Evolutionary conservation across 2,113 vertebrate species (phyloP).

Genomic region (Caranx ignobilis): DNA sequence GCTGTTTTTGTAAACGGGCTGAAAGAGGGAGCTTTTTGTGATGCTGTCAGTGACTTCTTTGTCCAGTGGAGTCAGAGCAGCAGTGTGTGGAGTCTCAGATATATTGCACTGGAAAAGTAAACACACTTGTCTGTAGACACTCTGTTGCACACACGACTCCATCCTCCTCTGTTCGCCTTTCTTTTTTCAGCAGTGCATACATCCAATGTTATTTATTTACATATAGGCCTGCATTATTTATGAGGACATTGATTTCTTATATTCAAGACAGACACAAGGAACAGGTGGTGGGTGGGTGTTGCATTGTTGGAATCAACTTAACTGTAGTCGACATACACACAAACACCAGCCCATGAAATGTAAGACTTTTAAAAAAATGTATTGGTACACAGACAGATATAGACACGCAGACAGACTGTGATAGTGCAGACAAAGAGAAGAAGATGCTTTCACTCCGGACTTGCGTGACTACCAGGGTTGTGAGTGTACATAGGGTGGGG

Average conservation of each 20-base stretch:
- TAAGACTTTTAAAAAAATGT: background rate
- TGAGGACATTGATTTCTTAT: background rate
- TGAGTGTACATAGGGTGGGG: conserved; percentile 39
- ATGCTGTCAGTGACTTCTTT: conserved; percentile 68
- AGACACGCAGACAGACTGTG: background rate
- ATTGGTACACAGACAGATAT: background rate
- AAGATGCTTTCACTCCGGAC: conserved; percentile 18
- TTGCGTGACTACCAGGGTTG: background rate
- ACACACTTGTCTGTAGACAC: conserved; percentile 33
- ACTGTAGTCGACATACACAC: background rate
- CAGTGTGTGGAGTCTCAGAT: conserved; percentile 42
- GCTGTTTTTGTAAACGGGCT: conserved; percentile 58
- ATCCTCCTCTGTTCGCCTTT: background rate
- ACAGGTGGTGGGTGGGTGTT: background rate
- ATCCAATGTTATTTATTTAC: background rate
- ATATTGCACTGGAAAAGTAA: conserved; percentile 64
- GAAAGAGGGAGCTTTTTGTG: conserved; percentile 56
- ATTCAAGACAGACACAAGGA: background rate
- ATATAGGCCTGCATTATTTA: background rate
- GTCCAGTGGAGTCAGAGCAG: conserved; percentile 57
- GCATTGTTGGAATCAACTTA: background rate
- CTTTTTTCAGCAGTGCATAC: background rate
- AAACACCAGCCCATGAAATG: background rate
- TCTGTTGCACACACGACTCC: conserved; percentile 6
- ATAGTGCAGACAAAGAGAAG: background rate